A percentile compares a stretch with the other conserved stretches of the same genome.
phyloP scores from a whole-genome alignment of 2,113 vertebrate genomes.

The Daboia siamensis region DNA sequence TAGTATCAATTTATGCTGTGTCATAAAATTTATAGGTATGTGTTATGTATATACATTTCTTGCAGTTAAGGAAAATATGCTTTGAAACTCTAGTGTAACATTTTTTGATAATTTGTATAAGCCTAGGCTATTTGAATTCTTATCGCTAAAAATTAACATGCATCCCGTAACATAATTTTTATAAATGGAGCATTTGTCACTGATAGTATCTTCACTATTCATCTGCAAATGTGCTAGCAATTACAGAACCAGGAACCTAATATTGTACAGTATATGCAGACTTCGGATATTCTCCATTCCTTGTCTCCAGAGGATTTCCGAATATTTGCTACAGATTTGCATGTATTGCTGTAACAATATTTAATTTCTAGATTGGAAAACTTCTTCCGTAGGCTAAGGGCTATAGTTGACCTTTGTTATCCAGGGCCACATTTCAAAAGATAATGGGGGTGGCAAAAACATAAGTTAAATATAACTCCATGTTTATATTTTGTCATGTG shows the following conservation, averaged over 20 bases:
- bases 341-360: neutral
- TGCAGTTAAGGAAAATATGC: neutral
- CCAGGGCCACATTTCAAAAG: neutral
- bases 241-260: neutral
- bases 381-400: neutral
- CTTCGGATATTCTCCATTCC: neutral
- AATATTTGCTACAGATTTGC: neutral
- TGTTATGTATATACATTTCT: neutral
- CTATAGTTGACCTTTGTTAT: neutral
- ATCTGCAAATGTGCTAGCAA: neutral
- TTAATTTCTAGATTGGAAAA: neutral
- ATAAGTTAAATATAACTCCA: neutral
- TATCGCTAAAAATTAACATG: neutral
- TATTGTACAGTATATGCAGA: too few species aligned
- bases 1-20: neutral
- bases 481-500: neutral
- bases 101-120: neutral
- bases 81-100: neutral
- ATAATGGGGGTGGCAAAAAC: neutral
- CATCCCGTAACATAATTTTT: neutral
- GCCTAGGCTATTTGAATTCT: neutral
- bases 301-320: neutral
- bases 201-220: neutral
- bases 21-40: neutral
- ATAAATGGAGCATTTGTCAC: neutral